Conservation (phyloP, 2,888 invertebrate species). For the Ceraclea dissimilis region DNA sequence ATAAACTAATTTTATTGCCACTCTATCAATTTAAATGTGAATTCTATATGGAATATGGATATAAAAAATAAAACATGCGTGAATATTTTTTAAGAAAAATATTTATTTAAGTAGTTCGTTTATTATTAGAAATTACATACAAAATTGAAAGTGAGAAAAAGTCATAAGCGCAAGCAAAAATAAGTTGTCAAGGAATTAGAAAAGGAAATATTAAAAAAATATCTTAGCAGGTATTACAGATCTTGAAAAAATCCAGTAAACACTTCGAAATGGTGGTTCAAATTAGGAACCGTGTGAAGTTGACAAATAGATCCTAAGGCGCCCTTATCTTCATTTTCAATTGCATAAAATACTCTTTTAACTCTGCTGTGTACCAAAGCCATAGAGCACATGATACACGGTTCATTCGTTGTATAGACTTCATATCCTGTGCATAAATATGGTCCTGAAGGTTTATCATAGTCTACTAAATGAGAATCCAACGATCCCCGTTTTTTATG, state of each 20-base stretch:
- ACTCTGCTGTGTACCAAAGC: conserved; percentile 86
- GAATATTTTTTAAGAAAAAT: too few species aligned
- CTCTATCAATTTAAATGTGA: too few species aligned
- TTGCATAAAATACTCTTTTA: conserved; percentile 70
- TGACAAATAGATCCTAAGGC: conserved; percentile 64
- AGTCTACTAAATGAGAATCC: conserved; percentile 3
- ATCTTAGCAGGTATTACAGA: neutral
- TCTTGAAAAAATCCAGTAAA: conserved; percentile 53
- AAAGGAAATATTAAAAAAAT: too few species aligned
- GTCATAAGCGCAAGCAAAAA: too few species aligned
- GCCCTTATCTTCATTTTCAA: conserved; percentile 50
- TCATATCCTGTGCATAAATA: conserved; percentile 87
- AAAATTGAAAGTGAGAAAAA: too few species aligned
- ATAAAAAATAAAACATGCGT: too few species aligned
- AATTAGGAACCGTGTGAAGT: conserved; percentile 66
- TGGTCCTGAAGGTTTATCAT: conserved; percentile 46
- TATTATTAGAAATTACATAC: too few species aligned
- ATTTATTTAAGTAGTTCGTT: too few species aligned
- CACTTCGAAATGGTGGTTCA: conserved; percentile 91
- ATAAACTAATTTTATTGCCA: too few species aligned
- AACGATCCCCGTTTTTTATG: neutral
- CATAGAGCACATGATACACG: conserved; percentile 95
- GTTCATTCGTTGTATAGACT: conserved; percentile 75
- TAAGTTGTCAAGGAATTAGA: too few species aligned
- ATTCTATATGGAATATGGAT: too few species aligned